A percentile compares a stretch with the other conserved stretches of the same genome.
These are phyloP conservation scores for Piezodorus guildinii DNA, from an alignment of 1,140 invertebrate species.

Conservation along the genomic window DNA sequence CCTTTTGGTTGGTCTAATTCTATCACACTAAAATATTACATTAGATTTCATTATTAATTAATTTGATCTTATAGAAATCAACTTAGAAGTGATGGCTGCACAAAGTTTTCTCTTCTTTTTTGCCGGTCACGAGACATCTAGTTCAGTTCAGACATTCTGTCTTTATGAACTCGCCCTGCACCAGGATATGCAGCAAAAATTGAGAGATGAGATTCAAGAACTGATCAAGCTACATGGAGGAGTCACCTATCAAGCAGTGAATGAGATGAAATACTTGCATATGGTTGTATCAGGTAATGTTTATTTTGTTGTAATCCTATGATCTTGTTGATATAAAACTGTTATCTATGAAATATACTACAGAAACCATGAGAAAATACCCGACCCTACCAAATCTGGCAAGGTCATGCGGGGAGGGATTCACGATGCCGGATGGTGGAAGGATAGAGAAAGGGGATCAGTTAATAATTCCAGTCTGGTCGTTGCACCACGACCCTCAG, in stretches of 20 bases:
- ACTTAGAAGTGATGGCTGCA: slow-evolving; percentile 25
- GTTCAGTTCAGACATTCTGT: slow-evolving; percentile 41
- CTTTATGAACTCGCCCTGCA: slow-evolving; percentile 46
- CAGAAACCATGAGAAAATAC: not conserved
- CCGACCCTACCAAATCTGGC: not conserved
- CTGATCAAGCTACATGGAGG: slow-evolving; percentile 35
- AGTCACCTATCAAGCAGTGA: slow-evolving; percentile 42
- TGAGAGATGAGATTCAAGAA: slow-evolving; percentile 43
- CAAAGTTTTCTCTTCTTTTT: slow-evolving; percentile 38
- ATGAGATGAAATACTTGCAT: slow-evolving; percentile 42
- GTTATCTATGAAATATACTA: not conserved
- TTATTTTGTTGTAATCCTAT: not conserved
- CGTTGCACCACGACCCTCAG: no score
- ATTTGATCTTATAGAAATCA: slow-evolving; percentile 13
- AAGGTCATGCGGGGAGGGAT: not conserved
- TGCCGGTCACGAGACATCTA: slow-evolving; percentile 51
- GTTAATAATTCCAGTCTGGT: no score
- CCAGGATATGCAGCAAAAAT: slow-evolving; percentile 44
- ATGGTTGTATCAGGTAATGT: slow-evolving; percentile 38
- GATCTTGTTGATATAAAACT: not conserved
- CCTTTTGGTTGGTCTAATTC: not conserved
- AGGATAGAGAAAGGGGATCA: not conserved
- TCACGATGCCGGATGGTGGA: not conserved
- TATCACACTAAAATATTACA: no score
- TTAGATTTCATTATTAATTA: no score